phyloP scores from a whole-genome alignment of 2,888 invertebrate species.

The Paralinhomoeus sp. region DNA sequence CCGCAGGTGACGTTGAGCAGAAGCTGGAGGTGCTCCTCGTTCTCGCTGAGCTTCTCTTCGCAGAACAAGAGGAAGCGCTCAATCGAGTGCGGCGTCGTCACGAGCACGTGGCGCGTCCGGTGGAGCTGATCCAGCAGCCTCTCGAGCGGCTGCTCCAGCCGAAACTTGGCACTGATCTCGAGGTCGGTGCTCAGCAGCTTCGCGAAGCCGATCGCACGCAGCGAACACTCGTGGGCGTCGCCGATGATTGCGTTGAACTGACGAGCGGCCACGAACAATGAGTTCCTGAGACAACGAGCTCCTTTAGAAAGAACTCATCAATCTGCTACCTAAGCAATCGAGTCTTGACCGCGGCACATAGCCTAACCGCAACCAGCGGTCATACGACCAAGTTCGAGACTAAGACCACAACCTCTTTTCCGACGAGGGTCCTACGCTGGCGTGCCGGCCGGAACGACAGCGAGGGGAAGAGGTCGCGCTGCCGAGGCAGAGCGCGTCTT shows the following conservation, averaged over 20 bases:
- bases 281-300: too few species aligned
- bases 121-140: slow-evolving; percentile 33
- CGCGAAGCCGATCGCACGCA: slow-evolving; percentile 56
- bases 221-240: slow-evolving; percentile 49
- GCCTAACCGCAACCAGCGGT: too few species aligned
- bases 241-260: slow-evolving; percentile 55
- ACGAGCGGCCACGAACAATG: slow-evolving; percentile 38
- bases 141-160: slow-evolving; percentile 22
- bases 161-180: slow-evolving; percentile 34
- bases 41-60: slow-evolving; percentile 18
- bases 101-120: slow-evolving; percentile 28
- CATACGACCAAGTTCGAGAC: too few species aligned
- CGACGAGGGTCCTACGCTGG: too few species aligned
- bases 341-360: too few species aligned
- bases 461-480: too few species aligned
- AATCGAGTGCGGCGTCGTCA: neutral
- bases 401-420: too few species aligned
- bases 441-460: too few species aligned
- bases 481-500: neutral
- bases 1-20: slow-evolving; percentile 31
- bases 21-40: slow-evolving; percentile 26
- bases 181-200: slow-evolving; percentile 48
- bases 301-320: too few species aligned
- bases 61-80: slow-evolving; percentile 2
- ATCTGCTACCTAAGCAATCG: too few species aligned